phyloP scores from a whole-genome alignment of 2,797 vertebrate species.

The Lacerta agilis region DNA sequence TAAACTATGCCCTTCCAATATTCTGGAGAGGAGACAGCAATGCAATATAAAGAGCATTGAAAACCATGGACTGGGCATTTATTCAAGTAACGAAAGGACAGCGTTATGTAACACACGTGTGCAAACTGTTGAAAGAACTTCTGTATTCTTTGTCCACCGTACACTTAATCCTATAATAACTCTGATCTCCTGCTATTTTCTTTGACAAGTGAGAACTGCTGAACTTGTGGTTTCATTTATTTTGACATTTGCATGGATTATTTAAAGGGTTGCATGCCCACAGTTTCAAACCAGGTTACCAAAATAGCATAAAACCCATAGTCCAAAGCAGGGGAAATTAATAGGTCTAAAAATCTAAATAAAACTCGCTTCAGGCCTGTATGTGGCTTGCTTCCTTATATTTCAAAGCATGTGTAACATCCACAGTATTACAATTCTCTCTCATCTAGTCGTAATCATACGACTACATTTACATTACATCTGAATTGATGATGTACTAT shows the following conservation, averaged over 20 bases:
- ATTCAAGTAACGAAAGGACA: conserved; percentile 80
- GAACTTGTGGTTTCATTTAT: conserved; percentile 73
- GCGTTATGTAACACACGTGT: conserved; percentile 78
- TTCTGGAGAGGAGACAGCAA: conserved; percentile 40
- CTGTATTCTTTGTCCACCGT: conserved; percentile 81
- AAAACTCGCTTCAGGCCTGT: conserved; percentile 46
- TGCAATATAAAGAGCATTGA: conserved; percentile 63
- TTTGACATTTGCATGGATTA: conserved; percentile 74
- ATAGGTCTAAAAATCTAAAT: conserved; percentile 54
- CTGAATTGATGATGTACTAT: neutral
- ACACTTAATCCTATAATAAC: conserved; percentile 91
- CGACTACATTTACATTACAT: neutral
- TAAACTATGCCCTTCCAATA: conserved; percentile 49
- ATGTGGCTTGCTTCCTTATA: conserved; percentile 45
- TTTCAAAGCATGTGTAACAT: conserved; percentile 50
- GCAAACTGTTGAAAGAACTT: conserved; percentile 84
- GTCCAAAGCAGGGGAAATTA: conserved; percentile 65
- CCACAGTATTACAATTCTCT: conserved; percentile 35
- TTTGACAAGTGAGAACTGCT: conserved; percentile 78
- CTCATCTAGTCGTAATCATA: neutral
- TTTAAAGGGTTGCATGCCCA: conserved; percentile 72
- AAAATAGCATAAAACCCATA: conserved; percentile 73
- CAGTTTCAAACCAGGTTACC: conserved; percentile 69
- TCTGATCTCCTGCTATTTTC: conserved; percentile 84
- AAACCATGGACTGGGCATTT: conserved; percentile 78